Evolutionary conservation across 1,140 invertebrate genomes (phyloP).

Genomic region (Ladona fulva): DNA sequence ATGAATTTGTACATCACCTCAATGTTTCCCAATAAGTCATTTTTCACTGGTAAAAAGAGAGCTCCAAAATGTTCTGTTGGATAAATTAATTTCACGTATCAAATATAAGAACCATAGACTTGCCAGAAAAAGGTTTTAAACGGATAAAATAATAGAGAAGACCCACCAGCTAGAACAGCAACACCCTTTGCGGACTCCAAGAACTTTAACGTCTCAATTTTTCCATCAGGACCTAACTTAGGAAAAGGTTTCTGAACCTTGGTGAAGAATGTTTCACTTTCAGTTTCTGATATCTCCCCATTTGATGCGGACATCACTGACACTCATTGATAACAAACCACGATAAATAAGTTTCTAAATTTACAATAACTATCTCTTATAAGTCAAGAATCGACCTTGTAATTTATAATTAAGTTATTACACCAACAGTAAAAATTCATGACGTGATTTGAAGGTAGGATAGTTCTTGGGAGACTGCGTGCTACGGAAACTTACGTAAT

Average conservation of each 20-base stretch:
- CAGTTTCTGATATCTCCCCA: neutral
- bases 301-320: neutral
- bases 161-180: neutral
- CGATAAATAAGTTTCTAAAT: too few relatives aligned
- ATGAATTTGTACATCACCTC: constrained; percentile 42
- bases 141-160: neutral
- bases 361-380: too few relatives aligned
- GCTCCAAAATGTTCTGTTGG: constrained; percentile 60
- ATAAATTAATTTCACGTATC: neutral
- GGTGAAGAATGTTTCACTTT: neutral
- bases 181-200: neutral
- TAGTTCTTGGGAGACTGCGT: too few relatives aligned
- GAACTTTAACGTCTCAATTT: neutral
- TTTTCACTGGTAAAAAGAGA: constrained; percentile 57
- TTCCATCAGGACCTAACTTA: neutral
- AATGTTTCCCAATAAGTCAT: constrained; percentile 64
- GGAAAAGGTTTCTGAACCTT: neutral
- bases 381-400: too few relatives aligned
- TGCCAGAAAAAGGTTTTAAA: neutral
- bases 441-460: too few relatives aligned
- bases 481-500: too few relatives aligned
- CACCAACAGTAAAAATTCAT: too few relatives aligned
- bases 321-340: neutral
- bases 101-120: neutral
- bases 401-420: too few relatives aligned